Evolutionary conservation across 2,797 vertebrate genomes (phyloP).

Genomic region (Sebastiscus albofasciatus): DNA sequence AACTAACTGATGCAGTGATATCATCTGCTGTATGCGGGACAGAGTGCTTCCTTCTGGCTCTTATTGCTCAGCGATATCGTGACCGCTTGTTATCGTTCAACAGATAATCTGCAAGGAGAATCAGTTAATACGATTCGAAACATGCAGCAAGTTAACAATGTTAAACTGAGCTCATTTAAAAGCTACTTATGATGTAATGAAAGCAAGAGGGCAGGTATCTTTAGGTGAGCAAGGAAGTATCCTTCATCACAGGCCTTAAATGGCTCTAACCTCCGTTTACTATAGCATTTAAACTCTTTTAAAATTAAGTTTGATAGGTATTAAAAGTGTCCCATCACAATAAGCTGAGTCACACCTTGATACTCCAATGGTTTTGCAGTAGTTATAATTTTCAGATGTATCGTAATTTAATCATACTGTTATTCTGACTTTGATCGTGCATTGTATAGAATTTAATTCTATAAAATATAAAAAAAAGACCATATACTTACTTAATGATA

Average conservation of each 20-base stretch:
- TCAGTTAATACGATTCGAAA: not conserved
- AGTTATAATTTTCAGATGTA: not conserved
- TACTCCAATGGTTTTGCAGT: not conserved
- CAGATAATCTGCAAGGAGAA: not conserved
- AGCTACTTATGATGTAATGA: not conserved
- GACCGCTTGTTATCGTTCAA: not conserved
- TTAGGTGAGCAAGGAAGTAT: not conserved
- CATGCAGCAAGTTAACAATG: not conserved
- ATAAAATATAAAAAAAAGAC: not conserved
- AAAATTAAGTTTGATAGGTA: not conserved
- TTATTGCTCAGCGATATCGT: not conserved
- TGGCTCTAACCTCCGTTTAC: not conserved
- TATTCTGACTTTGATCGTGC: not conserved
- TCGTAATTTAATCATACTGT: not conserved
- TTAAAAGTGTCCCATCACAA: not conserved
- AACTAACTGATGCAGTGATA: conserved; percentile 17
- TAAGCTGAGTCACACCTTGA: not conserved
- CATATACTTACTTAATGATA: not conserved
- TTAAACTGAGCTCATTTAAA: not conserved
- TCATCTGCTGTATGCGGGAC: conserved; percentile 21
- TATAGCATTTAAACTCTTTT: not conserved
- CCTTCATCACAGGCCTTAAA: not conserved
- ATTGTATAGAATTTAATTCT: not conserved
- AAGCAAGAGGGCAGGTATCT: not conserved
- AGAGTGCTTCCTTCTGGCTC: not conserved